phyloP scores from a whole-genome alignment of 2,888 invertebrate genomes.

The Cheilosia pagana region DNA sequence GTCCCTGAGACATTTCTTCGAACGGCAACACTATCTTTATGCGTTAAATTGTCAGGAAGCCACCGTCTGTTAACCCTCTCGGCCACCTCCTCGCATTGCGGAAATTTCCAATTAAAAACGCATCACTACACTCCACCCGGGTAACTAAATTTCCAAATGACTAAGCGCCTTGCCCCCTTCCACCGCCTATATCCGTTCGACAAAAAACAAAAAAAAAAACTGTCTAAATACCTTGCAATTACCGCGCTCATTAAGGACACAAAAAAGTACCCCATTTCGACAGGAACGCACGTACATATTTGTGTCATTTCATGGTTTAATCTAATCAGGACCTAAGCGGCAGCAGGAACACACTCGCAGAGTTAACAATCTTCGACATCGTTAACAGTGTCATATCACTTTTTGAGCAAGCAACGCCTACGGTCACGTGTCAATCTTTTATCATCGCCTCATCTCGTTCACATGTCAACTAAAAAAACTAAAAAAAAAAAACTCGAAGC shows the following conservation, averaged over 20 bases:
- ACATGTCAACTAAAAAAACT: neutral
- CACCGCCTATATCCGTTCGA: neutral
- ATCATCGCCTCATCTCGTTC: constrained; percentile 50
- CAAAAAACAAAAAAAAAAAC: constrained; percentile 11
- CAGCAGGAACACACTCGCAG: constrained; percentile 33
- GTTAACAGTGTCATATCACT: constrained; percentile 73
- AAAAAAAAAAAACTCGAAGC: constrained; percentile 10
- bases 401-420: constrained; percentile 59
- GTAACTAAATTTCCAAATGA: constrained; percentile 9
- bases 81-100: constrained; percentile 25
- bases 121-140: constrained; percentile 42
- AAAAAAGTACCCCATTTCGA: constrained; percentile 15
- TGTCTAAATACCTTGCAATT: constrained; percentile 63
- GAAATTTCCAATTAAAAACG: constrained; percentile 61
- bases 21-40: neutral
- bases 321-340: constrained; percentile 60
- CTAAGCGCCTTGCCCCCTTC: constrained; percentile 3
- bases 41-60: neutral
- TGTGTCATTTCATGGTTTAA: constrained; percentile 73
- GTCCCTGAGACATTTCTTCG: neutral
- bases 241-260: constrained; percentile 63
- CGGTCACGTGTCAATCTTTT: constrained; percentile 68
- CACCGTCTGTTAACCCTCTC: neutral
- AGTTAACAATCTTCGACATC: constrained; percentile 69
- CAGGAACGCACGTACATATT: constrained; percentile 57